These are phyloP conservation scores for Tetramorium alpestre DNA, from an alignment of 1,140 invertebrate genomes.

Conservation along the genomic window DNA sequence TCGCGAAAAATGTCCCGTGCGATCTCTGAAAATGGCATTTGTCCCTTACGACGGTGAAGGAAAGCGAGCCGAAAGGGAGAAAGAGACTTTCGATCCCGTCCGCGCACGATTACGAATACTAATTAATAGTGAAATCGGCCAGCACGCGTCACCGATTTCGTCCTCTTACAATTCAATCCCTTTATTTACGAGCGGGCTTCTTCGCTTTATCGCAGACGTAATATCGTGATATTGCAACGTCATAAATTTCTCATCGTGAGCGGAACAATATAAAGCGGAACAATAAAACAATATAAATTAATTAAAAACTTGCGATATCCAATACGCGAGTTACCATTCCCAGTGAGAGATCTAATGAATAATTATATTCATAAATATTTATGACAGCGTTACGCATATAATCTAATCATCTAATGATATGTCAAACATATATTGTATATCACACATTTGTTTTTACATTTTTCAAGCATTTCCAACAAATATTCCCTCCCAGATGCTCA, in stretches of 20 bases:
- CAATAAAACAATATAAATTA: not conserved
- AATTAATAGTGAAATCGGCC: constrained; percentile 51
- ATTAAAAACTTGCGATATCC: constrained; percentile 1
- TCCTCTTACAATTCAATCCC: not conserved
- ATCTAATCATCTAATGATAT: not conserved
- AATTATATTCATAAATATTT: not conserved
- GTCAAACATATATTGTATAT: not conserved
- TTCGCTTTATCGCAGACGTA: constrained; percentile 11
- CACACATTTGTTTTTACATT: not conserved
- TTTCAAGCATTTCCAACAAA: not conserved
- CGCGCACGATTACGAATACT: constrained; percentile 45
- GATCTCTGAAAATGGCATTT: not conserved
- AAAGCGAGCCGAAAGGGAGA: not conserved
- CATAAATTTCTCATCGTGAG: constrained; percentile 26
- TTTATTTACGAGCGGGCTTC: constrained; percentile 14
- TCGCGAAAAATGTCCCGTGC: not conserved
- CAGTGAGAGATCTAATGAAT: not conserved
- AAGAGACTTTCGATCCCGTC: constrained; percentile 21
- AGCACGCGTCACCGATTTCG: constrained; percentile 12
- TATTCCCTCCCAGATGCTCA: not conserved
- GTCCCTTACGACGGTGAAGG: too few relatives aligned
- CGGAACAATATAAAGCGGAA: not conserved
- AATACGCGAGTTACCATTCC: not conserved
- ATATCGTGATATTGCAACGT: not conserved
- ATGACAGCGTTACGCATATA: not conserved